These are phyloP conservation scores for Actinemys pallida DNA, from an alignment of 2,113 vertebrate species.

Conservation along the genomic window DNA sequence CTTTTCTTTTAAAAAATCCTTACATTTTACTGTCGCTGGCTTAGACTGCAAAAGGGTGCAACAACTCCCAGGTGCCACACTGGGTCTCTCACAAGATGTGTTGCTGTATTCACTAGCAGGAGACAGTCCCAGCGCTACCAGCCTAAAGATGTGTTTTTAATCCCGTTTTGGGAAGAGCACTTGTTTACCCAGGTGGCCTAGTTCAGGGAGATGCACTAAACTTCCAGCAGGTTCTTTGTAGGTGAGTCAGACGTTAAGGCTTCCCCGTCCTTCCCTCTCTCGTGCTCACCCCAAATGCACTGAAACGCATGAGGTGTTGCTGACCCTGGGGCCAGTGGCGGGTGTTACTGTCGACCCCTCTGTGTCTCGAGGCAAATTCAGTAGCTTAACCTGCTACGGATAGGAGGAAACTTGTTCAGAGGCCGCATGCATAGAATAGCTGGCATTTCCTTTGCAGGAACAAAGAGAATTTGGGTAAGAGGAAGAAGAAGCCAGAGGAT, in stretches of 20 bases:
- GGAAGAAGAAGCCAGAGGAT: not conserved
- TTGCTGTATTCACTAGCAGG: not conserved
- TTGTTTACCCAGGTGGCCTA: not conserved
- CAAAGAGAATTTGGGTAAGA: not conserved
- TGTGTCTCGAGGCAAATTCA: not conserved
- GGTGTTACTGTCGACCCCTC: no score
- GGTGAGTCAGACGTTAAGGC: not conserved
- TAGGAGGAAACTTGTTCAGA: not conserved
- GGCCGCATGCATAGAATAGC: not conserved
- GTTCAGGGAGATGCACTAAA: not conserved
- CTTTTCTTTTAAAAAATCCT: not conserved
- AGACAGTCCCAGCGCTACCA: rapidly evolving
- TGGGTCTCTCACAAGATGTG: not conserved
- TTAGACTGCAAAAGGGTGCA: not conserved
- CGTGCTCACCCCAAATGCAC: not conserved
- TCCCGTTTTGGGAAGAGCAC: not conserved
- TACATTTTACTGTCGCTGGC: not conserved
- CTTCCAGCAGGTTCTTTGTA: not conserved
- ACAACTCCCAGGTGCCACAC: not conserved
- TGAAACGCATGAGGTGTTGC: no score
- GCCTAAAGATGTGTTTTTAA: not conserved
- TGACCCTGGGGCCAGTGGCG: not conserved
- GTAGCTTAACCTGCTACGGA: not conserved
- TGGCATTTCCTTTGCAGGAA: not conserved
- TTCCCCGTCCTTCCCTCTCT: not conserved